Evolutionary conservation across 2,113 vertebrate species (phyloP), one percentile per base, ranked within the genome.

Genomic region (Cottus gobio): DNA sequence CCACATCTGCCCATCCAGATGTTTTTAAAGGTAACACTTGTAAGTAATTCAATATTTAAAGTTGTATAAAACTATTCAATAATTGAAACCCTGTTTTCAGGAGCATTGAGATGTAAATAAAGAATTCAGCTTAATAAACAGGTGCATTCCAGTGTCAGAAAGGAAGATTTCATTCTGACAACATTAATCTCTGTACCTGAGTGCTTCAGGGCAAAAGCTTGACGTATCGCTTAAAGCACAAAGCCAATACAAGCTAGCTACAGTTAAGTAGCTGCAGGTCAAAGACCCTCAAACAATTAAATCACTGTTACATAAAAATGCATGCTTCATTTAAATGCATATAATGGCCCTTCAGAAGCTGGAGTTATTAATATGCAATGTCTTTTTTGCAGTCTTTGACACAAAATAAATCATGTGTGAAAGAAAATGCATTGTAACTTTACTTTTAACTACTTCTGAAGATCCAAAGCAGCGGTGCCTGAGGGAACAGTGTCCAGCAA

Each of bases 301-400:
- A 15, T 39, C 20, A 10, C 48, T 3, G 31, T 57, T 34, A 57
- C 9, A 66, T 52, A 18, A 57, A 54, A n/a, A 62, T 62, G 68
- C 74, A 72, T 61, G 74, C 73, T 68, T 13, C 58, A 48, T 68
- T 58, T 31, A 73, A 71, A 30, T 76, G 50, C 66, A 68, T 48
- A 50, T 2, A 36, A 70, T 44, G 77, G 70, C 42, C 63, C 69
- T 80, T 77, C 76, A 85, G 79, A 80, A 85, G 77, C 62, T n/a
- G 15, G 34, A 56, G 56, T 50, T 57, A 60, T 80, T 44, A 42
- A 74, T 36, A 54, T 74, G 30, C 31, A 68, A 30, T 15, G 7
- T 1, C n/a, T 44, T 65, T 62, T 78, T 28, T 78, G 46, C 34
- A 83, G 63, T 52, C 22, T 46, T 80, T 9, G 46, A 10, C n/a